A percentile compares a stretch with the other conserved stretches of the same genome.
phyloP scores from a whole-genome alignment of 2,888 invertebrate species.

The Eumacrocentrus americanus region DNA sequence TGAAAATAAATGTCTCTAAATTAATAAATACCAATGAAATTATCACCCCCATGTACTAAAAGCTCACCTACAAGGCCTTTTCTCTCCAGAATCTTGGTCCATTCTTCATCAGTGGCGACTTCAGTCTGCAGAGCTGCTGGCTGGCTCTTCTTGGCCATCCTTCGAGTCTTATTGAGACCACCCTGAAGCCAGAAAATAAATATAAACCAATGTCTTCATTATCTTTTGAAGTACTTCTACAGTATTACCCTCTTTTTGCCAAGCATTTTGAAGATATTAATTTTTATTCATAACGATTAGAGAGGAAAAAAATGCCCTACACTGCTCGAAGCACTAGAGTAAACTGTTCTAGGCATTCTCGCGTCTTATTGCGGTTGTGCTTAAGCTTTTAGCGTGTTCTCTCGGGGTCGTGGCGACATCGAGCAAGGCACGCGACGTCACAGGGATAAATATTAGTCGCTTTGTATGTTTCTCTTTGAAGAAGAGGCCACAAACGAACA shows the following conservation, averaged over 20 bases:
- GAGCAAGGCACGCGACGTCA: constrained; percentile 37
- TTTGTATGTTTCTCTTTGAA: constrained; percentile 8
- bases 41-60: background rate
- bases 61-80: constrained; percentile 71
- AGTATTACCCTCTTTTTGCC: constrained; percentile 48
- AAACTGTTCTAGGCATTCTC: constrained; percentile 19
- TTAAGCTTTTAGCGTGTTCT: constrained; percentile 28
- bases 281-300: background rate
- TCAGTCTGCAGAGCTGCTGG: constrained; percentile 81
- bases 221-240: too few relatives aligned
- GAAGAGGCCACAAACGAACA: constrained; percentile 15
- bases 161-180: constrained; percentile 44
- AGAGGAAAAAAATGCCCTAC: background rate
- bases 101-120: constrained; percentile 83
- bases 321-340: constrained; percentile 3
- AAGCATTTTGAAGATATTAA: constrained; percentile 41
- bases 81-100: constrained; percentile 76
- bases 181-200: constrained; percentile 43
- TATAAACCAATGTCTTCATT: too few relatives aligned
- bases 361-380: constrained; percentile 16
- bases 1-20: constrained; percentile 9
- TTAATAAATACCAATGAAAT: background rate
- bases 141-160: constrained; percentile 77
- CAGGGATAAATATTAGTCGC: constrained; percentile 32
- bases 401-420: constrained; percentile 32